Conservation (phyloP, 2,888 invertebrate genomes). For the Apamea epomidion region DNA sequence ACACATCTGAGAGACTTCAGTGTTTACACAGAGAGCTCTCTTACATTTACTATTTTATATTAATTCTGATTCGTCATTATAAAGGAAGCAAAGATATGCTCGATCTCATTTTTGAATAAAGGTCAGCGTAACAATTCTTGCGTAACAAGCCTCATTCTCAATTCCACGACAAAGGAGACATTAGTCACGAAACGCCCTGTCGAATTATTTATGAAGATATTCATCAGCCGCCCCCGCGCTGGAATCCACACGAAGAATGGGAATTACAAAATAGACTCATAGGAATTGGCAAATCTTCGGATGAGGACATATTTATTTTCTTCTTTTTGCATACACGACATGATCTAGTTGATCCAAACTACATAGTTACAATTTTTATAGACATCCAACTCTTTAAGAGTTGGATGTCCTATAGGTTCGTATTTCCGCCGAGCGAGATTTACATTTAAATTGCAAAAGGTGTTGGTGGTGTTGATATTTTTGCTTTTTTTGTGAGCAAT, state of each 20-base stretch:
- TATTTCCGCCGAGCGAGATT: conserved; percentile 12
- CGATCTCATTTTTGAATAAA: neutral
- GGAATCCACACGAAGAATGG: neutral
- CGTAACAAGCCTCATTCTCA: neutral
- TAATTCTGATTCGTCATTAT: neutral
- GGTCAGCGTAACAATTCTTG: neutral
- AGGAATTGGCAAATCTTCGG: neutral
- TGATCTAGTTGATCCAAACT: neutral
- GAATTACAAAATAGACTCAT: neutral
- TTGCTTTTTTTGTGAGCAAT: conserved; percentile 47
- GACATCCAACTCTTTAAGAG: neutral
- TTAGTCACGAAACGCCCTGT: neutral
- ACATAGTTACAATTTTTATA: neutral
- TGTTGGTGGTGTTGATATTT: conserved; percentile 31
- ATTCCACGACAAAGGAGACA: neutral
- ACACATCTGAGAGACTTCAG: neutral
- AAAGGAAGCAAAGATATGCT: neutral
- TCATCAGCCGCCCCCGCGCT: neutral
- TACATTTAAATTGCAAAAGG: conserved; percentile 42
- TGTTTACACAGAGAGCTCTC: neutral
- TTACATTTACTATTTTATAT: neutral
- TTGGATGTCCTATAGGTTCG: neutral
- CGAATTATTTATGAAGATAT: neutral
- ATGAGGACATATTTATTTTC: conserved; percentile 64
- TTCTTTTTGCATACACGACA: conserved; percentile 24